Percentiles rank a stretch among this genome's conserved stretches.
These are phyloP conservation scores for Gymnothorax reevesii DNA, from an alignment of 2,797 vertebrate genomes.

Conservation along the genomic window DNA sequence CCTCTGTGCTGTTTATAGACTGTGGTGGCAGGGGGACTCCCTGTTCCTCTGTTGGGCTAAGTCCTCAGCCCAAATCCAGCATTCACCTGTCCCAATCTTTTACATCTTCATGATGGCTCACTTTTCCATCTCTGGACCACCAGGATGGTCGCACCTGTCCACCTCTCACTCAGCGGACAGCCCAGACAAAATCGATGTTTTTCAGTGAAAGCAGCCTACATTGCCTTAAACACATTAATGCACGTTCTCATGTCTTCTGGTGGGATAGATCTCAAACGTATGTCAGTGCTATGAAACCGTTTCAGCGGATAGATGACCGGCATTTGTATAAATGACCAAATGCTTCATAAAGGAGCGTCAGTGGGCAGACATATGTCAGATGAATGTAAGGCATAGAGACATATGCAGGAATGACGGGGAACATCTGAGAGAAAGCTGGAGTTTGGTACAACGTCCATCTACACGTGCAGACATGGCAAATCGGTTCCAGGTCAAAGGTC, in stretches of 20 bases:
- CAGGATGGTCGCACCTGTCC: slow-evolving; percentile 46
- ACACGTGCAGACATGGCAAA: background rate
- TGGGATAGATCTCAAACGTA: no score
- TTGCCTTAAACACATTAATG: slow-evolving; percentile 25
- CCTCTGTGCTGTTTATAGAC: slow-evolving; percentile 40
- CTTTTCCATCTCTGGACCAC: slow-evolving; percentile 2
- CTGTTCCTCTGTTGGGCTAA: slow-evolving; percentile 43
- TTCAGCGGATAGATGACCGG: background rate
- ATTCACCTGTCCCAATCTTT: background rate
- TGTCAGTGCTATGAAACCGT: no score
- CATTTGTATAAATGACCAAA: background rate
- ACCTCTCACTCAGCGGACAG: slow-evolving; percentile 30
- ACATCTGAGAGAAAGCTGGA: no score
- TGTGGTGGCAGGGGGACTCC: slow-evolving; percentile 55
- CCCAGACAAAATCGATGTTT: slow-evolving; percentile 50
- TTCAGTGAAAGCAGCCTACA: slow-evolving; percentile 14
- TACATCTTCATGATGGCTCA: background rate
- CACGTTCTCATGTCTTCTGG: background rate
- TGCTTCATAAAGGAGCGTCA: background rate
- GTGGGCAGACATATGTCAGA: background rate
- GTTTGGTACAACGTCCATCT: background rate
- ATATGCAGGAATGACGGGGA: no score
- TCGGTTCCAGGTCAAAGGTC: slow-evolving; percentile 28
- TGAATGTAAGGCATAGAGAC: background rate
- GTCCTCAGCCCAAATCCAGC: slow-evolving; percentile 45